A percentile compares a stretch with the other conserved stretches of the same genome.
phyloP scores from a whole-genome alignment of 2,797 vertebrate species.

The Triplophysa yarkandensis region DNA sequence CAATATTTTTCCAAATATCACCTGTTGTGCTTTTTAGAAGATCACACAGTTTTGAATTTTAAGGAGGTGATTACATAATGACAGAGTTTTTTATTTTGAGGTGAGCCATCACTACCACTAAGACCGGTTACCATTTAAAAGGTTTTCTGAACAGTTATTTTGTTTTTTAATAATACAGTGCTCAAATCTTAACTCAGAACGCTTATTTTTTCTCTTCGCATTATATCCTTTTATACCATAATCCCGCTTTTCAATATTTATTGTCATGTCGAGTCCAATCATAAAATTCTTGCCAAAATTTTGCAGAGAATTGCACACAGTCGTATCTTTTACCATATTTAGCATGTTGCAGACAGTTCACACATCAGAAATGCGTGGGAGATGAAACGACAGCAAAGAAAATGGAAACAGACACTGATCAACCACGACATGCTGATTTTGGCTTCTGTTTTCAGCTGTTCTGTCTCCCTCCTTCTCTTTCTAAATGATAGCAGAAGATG shows the following conservation, averaged over 20 bases:
- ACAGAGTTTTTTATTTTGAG: too few species aligned
- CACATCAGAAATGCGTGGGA: constrained; percentile 6
- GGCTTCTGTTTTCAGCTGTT: constrained; percentile 56
- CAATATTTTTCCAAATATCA: too few species aligned
- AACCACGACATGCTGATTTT: constrained; percentile 46
- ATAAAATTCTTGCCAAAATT: neutral
- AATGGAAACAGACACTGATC: constrained; percentile 18
- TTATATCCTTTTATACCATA: neutral
- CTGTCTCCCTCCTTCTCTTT: constrained; percentile 42
- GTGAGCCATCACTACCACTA: too few species aligned
- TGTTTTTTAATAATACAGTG: neutral
- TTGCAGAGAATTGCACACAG: neutral
- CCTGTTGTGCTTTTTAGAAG: too few species aligned
- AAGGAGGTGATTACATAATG: too few species aligned
- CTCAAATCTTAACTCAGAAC: neutral
- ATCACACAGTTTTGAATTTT: too few species aligned
- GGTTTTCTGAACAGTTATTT: too few species aligned
- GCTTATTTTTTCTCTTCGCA: neutral
- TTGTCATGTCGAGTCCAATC: neutral
- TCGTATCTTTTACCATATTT: constrained; percentile 7
- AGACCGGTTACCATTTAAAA: too few species aligned
- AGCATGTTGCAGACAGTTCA: neutral
- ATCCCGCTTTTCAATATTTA: neutral
- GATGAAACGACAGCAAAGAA: constrained; percentile 20
- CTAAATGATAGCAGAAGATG: constrained; percentile 49